Evolutionary conservation across 2,797 vertebrate genomes (phyloP), one percentile per base, ranked within the genome.

Genomic region (Sebastes steindachneri): DNA sequence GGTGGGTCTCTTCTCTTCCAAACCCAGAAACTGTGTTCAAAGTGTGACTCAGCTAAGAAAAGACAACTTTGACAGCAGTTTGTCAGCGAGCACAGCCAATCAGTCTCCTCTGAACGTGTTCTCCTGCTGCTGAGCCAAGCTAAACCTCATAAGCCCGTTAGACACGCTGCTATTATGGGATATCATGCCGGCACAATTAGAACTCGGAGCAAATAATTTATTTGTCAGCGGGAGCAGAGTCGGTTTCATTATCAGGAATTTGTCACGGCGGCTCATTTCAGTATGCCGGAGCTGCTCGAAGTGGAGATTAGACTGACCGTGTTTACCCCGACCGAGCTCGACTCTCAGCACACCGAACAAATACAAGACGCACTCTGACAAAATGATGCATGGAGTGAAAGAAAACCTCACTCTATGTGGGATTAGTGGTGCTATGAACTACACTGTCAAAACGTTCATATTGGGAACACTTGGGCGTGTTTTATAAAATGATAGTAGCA

Each of bases 111-210:
- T 28, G 28, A 73, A 72, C 14, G 29, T 23, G 31, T 72, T 29
- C 41, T 25, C 19, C 59, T 26, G 25, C 71, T 9, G 58, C 81
- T 53, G 54, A 78, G 83, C 75, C 65, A 12, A 69, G 54, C 77
- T 29, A 8, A 87, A 64, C 54, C 69, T 33, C 35, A 6, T 75
- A 68, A 85, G 74, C 83, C 77, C 4, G 31, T 86, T 84, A 70
- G 82, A 79, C 74, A 75, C 7, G 70, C 75, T 7, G 23, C 76
- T 89, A 79, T 86, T 84, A 85, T 57, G 58, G 85, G 86, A 78
- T 67, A 41, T 78, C 71, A 51, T 10, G 3, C 8, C 1, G 10
- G 69, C 68, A 68, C 71, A 51, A 75, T 81, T 80, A 80, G 25
- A 71, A 69, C 72, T 85, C 2, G 2, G 51, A 64, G 80, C 35